Evolutionary conservation across 2,888 invertebrate species (phyloP).

Genomic region (Cosmia pyralina): DNA sequence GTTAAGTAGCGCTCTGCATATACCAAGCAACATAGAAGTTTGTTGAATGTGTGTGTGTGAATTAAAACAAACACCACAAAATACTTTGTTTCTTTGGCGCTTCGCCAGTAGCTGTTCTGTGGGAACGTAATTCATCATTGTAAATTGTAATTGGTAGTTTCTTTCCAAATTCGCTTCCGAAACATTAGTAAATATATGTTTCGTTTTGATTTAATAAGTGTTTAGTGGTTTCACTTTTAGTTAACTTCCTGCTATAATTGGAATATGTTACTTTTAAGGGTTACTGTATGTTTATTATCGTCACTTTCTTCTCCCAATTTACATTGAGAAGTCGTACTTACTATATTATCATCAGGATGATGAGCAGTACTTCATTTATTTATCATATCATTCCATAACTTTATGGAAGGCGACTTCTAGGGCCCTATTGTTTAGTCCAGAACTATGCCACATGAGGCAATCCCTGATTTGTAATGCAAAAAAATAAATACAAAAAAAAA

Average conservation of each 20-base stretch:
- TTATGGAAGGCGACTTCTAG: too few relatives aligned
- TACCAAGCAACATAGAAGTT: constrained; percentile 14
- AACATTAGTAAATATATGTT: constrained; percentile 31
- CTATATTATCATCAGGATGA: neutral
- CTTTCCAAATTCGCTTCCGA: constrained; percentile 61
- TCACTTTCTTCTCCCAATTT: neutral
- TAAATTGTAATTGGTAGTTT: constrained; percentile 68
- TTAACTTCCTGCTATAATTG: neutral
- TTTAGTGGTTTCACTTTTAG: constrained; percentile 18
- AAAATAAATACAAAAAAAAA: too few relatives aligned
- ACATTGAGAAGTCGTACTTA: neutral
- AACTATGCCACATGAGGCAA: too few relatives aligned
- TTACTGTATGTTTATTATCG: neutral
- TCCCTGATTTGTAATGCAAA: too few relatives aligned
- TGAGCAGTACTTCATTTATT: neutral
- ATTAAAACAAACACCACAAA: constrained; percentile 51
- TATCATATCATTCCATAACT: neutral
- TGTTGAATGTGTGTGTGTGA: constrained; percentile 19
- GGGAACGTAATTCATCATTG: constrained; percentile 68
- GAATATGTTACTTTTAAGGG: neutral
- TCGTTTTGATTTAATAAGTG: constrained; percentile 38
- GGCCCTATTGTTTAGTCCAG: neutral
- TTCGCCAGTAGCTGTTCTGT: constrained; percentile 62
- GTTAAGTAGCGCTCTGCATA: neutral
- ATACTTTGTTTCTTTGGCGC: constrained; percentile 62